Base-by-base conservation (phyloP, 2,113 vertebrate genomes). In the Colaptes auratus region DNA sequence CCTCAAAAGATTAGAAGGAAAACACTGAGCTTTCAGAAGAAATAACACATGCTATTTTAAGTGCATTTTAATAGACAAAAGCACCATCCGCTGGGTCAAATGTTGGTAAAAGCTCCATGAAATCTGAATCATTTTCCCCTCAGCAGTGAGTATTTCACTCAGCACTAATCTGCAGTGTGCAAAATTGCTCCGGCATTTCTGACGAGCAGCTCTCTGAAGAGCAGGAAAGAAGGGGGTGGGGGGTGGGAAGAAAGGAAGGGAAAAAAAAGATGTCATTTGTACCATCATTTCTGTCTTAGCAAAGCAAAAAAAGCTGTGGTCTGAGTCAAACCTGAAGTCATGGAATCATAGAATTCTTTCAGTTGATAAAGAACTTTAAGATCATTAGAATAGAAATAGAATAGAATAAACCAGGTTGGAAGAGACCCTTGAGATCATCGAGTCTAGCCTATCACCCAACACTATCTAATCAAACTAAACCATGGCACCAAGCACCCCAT, bases 1-100 rank as follows among this genome's bases (percentile, higher is more conserved):
- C 46, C 17, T 85, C 2, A 13, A 71, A 89, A 89, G 25, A 42
- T 80, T 52, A 87, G n/a, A 66, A 52, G n/a, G 64, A 36, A 67
- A 67, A 75, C 19, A 61, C 27, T 77, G 61, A 63, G 59, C 42
- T 88, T 95, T 91, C 66, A 69, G 12, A 92, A 71, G 72, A 95
- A 90, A 79, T 56, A 88, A 48, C 15, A 25, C 20, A 77, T 30
- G 69, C 8, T 75, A 71, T 92, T 89, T 89, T 88, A 96, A 93
- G 50, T 74, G 12, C 53, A 36, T 39, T 92, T 93, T 91, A 86
- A 80, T 50, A 63, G 5, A 79, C 56, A 93, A 60, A 97, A 64
- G 36, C 42, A 79, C 55, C 67, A 72, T 76, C 77, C 23, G 80
- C 56, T 77, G 31, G 60, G 64, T 90, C 59, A 91, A 74, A 82